These are phyloP conservation scores for Gibbula magus DNA, from an alignment of 2,888 invertebrate species.

Conservation along the genomic window DNA sequence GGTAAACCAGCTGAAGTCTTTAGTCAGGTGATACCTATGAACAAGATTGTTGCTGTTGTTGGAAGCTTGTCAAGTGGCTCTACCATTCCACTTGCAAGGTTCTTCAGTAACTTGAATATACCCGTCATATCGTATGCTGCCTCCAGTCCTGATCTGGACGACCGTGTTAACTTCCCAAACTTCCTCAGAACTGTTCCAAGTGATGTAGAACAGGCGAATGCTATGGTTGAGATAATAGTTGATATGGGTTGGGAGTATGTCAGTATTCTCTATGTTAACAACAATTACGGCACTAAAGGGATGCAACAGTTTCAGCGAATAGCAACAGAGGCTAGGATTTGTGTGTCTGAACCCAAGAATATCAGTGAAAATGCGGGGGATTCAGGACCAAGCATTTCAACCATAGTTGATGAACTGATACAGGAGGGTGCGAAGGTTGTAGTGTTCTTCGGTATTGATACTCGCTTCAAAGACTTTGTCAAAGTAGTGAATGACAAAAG, in stretches of 20 bases:
- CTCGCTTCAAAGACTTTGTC: slow-evolving; percentile 51
- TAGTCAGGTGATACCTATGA: slow-evolving; percentile 46
- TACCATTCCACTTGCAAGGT: slow-evolving; percentile 54
- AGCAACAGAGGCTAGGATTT: slow-evolving; percentile 55
- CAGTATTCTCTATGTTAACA: slow-evolving; percentile 62
- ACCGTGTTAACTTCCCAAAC: slow-evolving; percentile 63
- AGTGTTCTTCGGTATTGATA: slow-evolving; percentile 66
- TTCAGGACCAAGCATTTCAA: slow-evolving; percentile 23
- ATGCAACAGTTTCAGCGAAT: slow-evolving; percentile 52
- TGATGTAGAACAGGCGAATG: slow-evolving; percentile 64
- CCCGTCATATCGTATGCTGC: slow-evolving; percentile 65
- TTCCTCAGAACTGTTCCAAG: slow-evolving; percentile 70
- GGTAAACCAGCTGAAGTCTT: slow-evolving; percentile 45
- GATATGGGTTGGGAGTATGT: slow-evolving; percentile 63
- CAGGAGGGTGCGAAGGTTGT: slow-evolving; percentile 55
- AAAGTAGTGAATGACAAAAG: slow-evolving; percentile 41
- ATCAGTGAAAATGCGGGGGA: slow-evolving; percentile 40
- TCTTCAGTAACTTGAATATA: slow-evolving; percentile 57
- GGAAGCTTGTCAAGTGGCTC: slow-evolving; percentile 76
- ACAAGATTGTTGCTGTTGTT: slow-evolving; percentile 76
- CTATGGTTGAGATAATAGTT: slow-evolving; percentile 59
- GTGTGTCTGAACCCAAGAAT: slow-evolving; percentile 56
- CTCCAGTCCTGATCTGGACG: slow-evolving; percentile 63
- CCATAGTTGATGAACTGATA: slow-evolving; percentile 32
- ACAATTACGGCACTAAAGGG: slow-evolving; percentile 68